Base-by-base conservation (phyloP, 2,797 vertebrate genomes). In the Champsocephalus gunnari region DNA sequence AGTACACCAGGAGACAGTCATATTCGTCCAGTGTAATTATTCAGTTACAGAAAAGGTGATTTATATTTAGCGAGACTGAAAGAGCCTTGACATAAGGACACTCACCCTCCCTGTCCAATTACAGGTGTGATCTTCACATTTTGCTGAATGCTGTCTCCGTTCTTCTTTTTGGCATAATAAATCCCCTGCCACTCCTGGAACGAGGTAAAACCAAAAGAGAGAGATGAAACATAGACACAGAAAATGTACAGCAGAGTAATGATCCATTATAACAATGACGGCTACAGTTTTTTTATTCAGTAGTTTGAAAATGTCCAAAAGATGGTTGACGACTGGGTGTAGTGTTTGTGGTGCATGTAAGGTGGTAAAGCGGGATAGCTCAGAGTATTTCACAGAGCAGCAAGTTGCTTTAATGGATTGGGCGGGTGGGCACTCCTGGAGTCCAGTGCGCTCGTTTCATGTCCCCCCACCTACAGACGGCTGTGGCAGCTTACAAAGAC, bases 71-170 rank as follows among this genome's bases (percentile, higher is more conserved):
- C 24, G 12, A 45, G 16, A 19, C 54, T 65, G 43, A 17, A 56
- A 16, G 21, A 43, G 59, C 47, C 55, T 72, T 7, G 60, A 53
- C n/a, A 73, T 55, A 13, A 32, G 9, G 57, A 78, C 61, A 94
- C 98, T 97, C 88, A 99, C 98, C 98, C 98, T 92, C 98, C 98
- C 96, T 98, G 98, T 93, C 98, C 98, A 47, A 96, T 67, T 81
- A 99, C 97, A 97, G 98, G 98, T 88, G 97, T 95, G 92, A 99
- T 98, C 95, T 97, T 99, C 96, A 99, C 97, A 96, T 97, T 98
- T 94, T 99, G 98, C 83, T 98, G 97, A 88, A 98, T 84, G 75
- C 93, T 97, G 81, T 99, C 98, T 92, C 98, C 98, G 0, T 97
- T 97, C 94, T 98, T 99, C 95, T 98, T 98, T 95, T 96, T 97